These are phyloP conservation scores for Drosophila paulistorum DNA, from an alignment of 1,140 invertebrate species.

Conservation along the genomic window DNA sequence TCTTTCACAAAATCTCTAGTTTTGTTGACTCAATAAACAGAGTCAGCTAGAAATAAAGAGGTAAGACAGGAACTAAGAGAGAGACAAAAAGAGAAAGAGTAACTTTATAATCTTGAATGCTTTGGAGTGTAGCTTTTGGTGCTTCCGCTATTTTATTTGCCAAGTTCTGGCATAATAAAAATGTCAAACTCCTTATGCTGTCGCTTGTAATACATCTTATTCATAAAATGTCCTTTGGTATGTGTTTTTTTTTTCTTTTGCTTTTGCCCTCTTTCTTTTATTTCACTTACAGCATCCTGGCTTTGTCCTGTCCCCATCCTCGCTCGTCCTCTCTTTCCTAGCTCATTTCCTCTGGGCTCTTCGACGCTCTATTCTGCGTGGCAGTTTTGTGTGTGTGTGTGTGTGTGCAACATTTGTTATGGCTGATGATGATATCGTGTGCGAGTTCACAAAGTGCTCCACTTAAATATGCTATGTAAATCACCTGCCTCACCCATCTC, in stretches of 20 bases:
- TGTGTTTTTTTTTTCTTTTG: conserved; percentile 21
- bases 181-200: conserved; percentile 78
- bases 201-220: conserved; percentile 79
- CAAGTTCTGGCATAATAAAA: conserved; percentile 66
- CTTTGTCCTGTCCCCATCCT: conserved; percentile 7
- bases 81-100: neutral
- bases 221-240: conserved; percentile 72
- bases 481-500: conserved; percentile 61
- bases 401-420: conserved; percentile 61
- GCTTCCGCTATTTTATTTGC: conserved; percentile 28
- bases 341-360: conserved; percentile 38
- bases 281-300: conserved; percentile 19
- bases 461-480: conserved; percentile 81
- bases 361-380: conserved; percentile 13
- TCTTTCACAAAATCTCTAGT: no score
- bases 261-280: conserved; percentile 6
- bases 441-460: conserved; percentile 73
- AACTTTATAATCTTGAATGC: conserved; percentile 28
- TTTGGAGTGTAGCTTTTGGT: conserved; percentile 7
- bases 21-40: no score
- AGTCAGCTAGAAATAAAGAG: no score
- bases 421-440: conserved; percentile 64
- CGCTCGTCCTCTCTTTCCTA: conserved; percentile 22
- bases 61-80: no score
- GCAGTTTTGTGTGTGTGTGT: conserved; percentile 19